Conservation (phyloP, 2,888 invertebrate genomes). For the Peribatodes rhomboidaria region DNA sequence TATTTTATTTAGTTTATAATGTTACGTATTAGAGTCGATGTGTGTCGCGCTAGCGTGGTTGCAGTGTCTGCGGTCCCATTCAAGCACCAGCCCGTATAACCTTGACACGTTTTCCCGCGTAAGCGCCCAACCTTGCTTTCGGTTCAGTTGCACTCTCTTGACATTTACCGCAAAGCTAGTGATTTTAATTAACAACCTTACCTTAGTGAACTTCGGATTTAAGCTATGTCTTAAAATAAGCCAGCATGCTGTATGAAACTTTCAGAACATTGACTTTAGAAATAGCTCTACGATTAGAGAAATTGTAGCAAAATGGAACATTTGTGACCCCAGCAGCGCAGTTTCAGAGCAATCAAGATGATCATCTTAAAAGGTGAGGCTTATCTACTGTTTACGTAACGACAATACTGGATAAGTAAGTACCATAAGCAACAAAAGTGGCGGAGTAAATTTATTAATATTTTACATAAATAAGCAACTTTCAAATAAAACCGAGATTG, state of each 20-base stretch:
- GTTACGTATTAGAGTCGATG: conserved; percentile 54
- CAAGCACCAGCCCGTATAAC: conserved; percentile 72
- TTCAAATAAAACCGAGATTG: too few species aligned
- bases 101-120: conserved; percentile 85
- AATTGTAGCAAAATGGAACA: conserved; percentile 59
- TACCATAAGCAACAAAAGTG: conserved; percentile 12
- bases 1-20: conserved; percentile 31
- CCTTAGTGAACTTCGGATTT: conserved; percentile 9
- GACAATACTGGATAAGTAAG: conserved; percentile 6
- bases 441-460: too few species aligned
- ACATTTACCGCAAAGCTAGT: conserved; percentile 74
- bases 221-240: conserved; percentile 8
- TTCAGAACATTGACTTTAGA: conserved; percentile 27
- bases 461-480: too few species aligned
- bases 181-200: conserved; percentile 65
- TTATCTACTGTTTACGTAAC: conserved; percentile 39
- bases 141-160: conserved; percentile 76
- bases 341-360: conserved; percentile 68
- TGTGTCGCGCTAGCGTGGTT: conserved; percentile 61
- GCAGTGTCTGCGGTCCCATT: conserved; percentile 72
- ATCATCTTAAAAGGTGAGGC: conserved; percentile 71
- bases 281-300: conserved; percentile 23
- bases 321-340: conserved; percentile 60
- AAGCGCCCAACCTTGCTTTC: conserved; percentile 78
- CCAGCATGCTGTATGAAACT: conserved; percentile 21